A percentile compares a stretch with the other conserved stretches of the same genome.
These are phyloP conservation scores for Ptychadena robeensis DNA, from an alignment of 2,797 vertebrate species.

Conservation along the genomic window DNA sequence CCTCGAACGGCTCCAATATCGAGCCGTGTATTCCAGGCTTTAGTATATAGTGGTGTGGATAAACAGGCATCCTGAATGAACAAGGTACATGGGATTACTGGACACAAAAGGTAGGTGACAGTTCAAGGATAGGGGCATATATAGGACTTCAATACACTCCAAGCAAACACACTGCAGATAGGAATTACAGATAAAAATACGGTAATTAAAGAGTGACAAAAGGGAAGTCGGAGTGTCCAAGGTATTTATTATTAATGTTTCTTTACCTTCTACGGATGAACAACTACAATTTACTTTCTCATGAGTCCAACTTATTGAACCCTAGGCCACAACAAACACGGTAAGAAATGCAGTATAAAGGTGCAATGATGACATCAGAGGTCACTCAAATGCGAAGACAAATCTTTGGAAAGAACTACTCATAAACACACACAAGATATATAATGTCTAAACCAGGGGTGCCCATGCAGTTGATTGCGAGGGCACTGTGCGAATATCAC, in stretches of 20 bases:
- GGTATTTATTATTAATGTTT: neutral
- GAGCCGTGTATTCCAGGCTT: too few species aligned
- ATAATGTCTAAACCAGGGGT: too few species aligned
- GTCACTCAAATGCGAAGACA: too few species aligned
- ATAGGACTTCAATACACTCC: constrained; percentile 2
- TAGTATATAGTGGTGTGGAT: too few species aligned
- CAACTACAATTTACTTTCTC: neutral
- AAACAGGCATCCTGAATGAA: too few species aligned
- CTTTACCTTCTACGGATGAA: constrained; percentile 1
- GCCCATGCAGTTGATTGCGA: too few species aligned
- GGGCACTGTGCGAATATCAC: too few species aligned
- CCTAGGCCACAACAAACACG: constrained; percentile 1
- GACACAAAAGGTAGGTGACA: constrained; percentile 11
- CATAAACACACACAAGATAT: too few species aligned
- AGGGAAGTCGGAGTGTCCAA: neutral
- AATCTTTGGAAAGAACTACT: too few species aligned
- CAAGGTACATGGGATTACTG: neutral
- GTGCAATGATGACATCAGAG: too few species aligned
- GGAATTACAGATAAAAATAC: constrained; percentile 16
- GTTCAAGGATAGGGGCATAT: constrained; percentile 29
- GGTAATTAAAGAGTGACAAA: too few species aligned
- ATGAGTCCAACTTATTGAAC: neutral
- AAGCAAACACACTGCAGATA: constrained; percentile 14
- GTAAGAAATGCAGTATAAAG: neutral
- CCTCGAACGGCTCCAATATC: too few species aligned